Conservation (phyloP, 2,113 vertebrate genomes). For the Hystrix brachyura region DNA sequence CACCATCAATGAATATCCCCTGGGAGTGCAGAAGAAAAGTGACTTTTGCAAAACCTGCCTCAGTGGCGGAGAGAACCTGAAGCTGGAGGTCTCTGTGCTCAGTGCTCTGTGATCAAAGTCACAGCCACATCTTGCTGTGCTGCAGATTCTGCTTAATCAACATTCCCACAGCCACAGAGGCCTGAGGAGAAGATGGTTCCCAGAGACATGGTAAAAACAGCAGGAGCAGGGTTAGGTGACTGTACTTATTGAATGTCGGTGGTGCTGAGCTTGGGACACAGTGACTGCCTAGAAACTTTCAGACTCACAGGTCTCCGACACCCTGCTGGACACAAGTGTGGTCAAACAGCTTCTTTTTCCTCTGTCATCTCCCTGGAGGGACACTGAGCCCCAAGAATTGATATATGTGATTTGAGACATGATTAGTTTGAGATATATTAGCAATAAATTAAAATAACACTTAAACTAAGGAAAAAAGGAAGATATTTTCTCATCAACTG, state of each 20-base stretch:
- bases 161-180: not conserved
- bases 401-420: not conserved
- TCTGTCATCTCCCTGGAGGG: not conserved
- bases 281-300: not conserved
- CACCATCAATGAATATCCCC: not conserved
- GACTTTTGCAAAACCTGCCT: not conserved
- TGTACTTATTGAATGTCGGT: not conserved
- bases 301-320: not conserved
- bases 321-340: not conserved
- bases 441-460: not conserved
- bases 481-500: not conserved
- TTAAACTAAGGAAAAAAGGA: not conserved
- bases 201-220: not conserved
- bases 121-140: not conserved
- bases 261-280: not conserved
- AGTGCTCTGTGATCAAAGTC: not conserved
- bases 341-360: not conserved
- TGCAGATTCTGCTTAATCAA: not conserved
- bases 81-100: not conserved
- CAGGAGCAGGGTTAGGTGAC: not conserved
- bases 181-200: not conserved
- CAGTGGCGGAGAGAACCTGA: not conserved
- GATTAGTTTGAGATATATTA: not conserved
- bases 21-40: not conserved
- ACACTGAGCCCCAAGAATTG: not conserved